Percentiles rank a stretch among this genome's conserved stretches.
These are phyloP conservation scores for Antechinus stuartii DNA, from an alignment of 2,113 vertebrate genomes.

Conservation along the genomic window DNA sequence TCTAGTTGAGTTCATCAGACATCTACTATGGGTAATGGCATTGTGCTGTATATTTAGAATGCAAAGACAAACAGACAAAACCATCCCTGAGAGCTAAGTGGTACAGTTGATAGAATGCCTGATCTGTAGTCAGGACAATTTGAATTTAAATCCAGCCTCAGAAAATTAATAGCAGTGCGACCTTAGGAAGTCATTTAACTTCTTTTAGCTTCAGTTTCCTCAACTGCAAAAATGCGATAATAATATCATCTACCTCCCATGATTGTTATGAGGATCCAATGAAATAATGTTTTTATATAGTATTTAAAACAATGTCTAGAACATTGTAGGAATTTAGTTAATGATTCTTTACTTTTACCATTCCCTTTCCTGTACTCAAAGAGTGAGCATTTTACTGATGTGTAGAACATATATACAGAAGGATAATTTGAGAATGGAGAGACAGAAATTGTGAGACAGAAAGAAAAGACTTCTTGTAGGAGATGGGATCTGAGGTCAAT, in stretches of 20 bases:
- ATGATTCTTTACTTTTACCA: neutral
- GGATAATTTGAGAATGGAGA: neutral
- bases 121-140: neutral
- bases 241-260: neutral
- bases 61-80: neutral
- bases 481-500: neutral
- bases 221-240: neutral
- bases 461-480: neutral
- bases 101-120: neutral
- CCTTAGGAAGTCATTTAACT: neutral
- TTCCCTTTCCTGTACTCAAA: neutral
- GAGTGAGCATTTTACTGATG: neutral
- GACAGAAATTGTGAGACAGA: neutral
- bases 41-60: neutral
- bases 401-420: neutral
- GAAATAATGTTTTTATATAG: neutral
- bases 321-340: neutral
- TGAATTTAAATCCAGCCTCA: neutral
- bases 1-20: neutral
- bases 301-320: neutral
- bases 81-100: neutral
- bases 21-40: neutral
- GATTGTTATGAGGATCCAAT: neutral
- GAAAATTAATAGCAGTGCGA: neutral
- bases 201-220: neutral